Conservation (phyloP, 64 coral and sea anemone species). For the Montipora efflorescens region DNA sequence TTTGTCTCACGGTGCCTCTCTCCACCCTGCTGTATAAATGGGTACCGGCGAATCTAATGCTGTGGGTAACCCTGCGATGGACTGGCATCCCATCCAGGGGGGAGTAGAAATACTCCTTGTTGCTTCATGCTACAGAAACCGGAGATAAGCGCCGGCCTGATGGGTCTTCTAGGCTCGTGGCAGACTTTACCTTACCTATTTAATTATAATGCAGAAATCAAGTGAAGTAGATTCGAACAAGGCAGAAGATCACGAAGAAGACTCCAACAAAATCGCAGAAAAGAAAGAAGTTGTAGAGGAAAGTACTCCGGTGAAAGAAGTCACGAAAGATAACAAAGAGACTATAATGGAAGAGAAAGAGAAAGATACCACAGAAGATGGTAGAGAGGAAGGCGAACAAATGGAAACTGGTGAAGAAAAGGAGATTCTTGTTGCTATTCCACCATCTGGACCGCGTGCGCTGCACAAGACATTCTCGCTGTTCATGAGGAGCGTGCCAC, state of each 20-base stretch:
- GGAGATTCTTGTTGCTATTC: neutral
- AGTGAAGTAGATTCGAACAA: neutral
- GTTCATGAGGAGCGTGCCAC: slow-evolving; percentile 95
- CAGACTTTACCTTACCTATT: too few species aligned
- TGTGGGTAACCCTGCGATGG: too few species aligned
- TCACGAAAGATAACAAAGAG: slow-evolving; percentile 74
- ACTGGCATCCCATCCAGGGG: too few species aligned
- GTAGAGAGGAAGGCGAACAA: slow-evolving; percentile 35
- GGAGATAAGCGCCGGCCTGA: too few species aligned
- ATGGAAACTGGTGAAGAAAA: slow-evolving; percentile 25
- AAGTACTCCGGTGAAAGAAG: slow-evolving; percentile 72
- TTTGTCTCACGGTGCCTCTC: too few species aligned
- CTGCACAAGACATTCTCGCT: slow-evolving; percentile 94
- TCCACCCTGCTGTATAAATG: too few species aligned
- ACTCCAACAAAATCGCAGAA: slow-evolving; percentile 90
- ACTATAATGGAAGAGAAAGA: slow-evolving; percentile 84
- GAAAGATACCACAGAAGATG: slow-evolving; percentile 80
- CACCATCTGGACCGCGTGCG: slow-evolving; percentile 60
- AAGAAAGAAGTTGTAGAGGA: slow-evolving; percentile 87
- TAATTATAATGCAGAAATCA: neutral
- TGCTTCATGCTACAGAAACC: too few species aligned
- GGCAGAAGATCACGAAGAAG: slow-evolving; percentile 49
- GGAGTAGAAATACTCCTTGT: too few species aligned
- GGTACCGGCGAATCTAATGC: too few species aligned
- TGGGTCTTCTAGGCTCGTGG: too few species aligned